Base-by-base conservation (phyloP, 2,888 invertebrate genomes). In the Artemia sinica region DNA sequence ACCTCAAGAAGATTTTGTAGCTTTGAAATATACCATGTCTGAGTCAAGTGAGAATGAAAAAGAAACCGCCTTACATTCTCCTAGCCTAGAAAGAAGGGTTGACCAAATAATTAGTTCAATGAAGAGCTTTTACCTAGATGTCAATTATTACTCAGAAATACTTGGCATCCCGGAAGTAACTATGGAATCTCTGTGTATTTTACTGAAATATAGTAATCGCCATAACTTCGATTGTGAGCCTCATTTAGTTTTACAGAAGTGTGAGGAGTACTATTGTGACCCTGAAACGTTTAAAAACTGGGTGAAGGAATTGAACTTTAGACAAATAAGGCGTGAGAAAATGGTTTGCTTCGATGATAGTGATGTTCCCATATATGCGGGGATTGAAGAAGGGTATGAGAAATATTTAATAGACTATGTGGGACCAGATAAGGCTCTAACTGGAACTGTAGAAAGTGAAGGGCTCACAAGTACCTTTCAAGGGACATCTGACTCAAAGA, bases 371-470 rank as follows among this genome's bases (percentile, higher is more conserved):
- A n/a, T 28, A 9, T 58, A 58, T 28, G 63, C 63, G 12, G 63
- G 63, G 9, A 58, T 58, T 58, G 63, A 58, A 10, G 28, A 58
- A 28, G 63, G 63, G 28, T 58, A 58, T 58, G 63, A 58, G 12
- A 58, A 58, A 58, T 58, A 58, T 3, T 28, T 58, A 18, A 41
- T 41, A 41, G 41, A 41, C 41, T 41, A 41, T 6, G 41, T 41
- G 41, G 41, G 41, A 41, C 41, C 41, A 41, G 41, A 41, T 41
- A 4, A 41, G 41, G 41, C 2, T 41, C 41, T 41, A 41, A 41
- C 41, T 2, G 41, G 41, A 41, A 41, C 41, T 41, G 41, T 2
- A 41, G 41, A 41, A 41, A 41, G 41, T 41, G 41, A 41, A 41
- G 41, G 41, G 41, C 41, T 41, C 41, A 41, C 6, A 41, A 41